These are phyloP conservation scores for Campoplex nolae DNA, from an alignment of 2,888 invertebrate genomes.

Conservation along the genomic window DNA sequence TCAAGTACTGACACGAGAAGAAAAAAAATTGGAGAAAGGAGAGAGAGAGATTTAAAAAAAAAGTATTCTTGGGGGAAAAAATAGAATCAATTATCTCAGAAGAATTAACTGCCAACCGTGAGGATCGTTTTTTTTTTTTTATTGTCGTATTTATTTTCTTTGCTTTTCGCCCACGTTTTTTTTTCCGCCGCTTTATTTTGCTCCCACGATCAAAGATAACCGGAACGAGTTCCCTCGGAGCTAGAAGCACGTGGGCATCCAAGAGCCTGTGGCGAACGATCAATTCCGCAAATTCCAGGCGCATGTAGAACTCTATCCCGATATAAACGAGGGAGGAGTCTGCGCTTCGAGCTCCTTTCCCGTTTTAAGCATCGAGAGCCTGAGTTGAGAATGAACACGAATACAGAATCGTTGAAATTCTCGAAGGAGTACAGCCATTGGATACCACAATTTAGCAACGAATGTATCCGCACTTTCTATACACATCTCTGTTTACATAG, in stretches of 20 bases:
- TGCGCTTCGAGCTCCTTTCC: constrained; percentile 28
- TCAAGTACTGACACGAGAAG: too few relatives aligned
- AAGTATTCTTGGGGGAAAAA: too few relatives aligned
- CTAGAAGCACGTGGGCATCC: constrained; percentile 42
- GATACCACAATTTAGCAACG: constrained; percentile 12
- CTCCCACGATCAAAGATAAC: constrained; percentile 23
- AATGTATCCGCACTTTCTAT: neutral
- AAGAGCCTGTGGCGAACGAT: constrained; percentile 33
- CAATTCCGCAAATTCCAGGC: constrained; percentile 62
- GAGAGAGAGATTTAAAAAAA: too few relatives aligned
- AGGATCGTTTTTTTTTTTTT: neutral
- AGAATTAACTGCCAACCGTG: too few relatives aligned
- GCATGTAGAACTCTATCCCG: constrained; percentile 10
- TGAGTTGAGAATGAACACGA: neutral
- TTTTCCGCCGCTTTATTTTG: neutral
- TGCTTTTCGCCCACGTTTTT: constrained; percentile 2
- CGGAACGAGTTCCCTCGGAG: constrained; percentile 40
- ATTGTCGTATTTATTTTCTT: neutral
- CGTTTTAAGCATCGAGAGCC: constrained; percentile 14
- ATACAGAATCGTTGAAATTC: constrained; percentile 51
- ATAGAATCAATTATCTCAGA: too few relatives aligned
- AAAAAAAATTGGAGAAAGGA: too few relatives aligned
- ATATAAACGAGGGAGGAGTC: constrained; percentile 25
- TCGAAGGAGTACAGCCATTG: constrained; percentile 14
- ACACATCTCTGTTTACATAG: neutral